Conservation (phyloP, 2,888 invertebrate species). For the Cantharis rustica region DNA sequence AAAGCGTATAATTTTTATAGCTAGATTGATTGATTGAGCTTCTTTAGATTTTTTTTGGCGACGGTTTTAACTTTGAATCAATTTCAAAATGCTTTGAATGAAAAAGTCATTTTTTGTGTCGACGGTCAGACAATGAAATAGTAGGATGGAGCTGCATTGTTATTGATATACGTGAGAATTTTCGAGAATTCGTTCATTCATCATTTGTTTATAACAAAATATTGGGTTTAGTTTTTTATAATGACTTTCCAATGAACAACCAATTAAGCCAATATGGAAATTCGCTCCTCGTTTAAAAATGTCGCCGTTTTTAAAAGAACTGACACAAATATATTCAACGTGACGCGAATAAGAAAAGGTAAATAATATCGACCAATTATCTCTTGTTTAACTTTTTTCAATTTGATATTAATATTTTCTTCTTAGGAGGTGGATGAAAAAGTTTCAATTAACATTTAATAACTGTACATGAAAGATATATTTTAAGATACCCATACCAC, state of each 20-base stretch:
- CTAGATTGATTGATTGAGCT: not conserved
- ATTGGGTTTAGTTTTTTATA: conserved; percentile 7
- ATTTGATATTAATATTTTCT: not conserved
- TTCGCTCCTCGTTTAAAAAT: conserved; percentile 14
- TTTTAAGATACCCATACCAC: conserved; percentile 4
- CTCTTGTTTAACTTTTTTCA: not conserved
- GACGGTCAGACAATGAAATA: not conserved
- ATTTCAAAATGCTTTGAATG: not conserved
- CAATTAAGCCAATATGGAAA: conserved; percentile 29
- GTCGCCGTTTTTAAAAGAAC: conserved; percentile 5
- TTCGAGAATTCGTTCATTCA: conserved; percentile 8
- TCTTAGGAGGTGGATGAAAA: not conserved
- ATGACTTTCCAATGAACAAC: conserved; percentile 13
- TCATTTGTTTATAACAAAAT: conserved; percentile 5
- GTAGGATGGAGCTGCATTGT: not conserved
- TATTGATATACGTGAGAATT: conserved; percentile 6
- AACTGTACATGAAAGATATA: conserved; percentile 4
- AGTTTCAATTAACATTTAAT: conserved; percentile 11
- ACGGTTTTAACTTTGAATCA: not conserved
- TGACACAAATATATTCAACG: conserved; percentile 18
- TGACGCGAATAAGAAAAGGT: conserved; percentile 14
- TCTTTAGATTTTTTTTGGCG: not conserved
- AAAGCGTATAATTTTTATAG: not conserved
- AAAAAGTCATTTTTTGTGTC: not conserved
- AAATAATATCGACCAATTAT: conserved; percentile 3